Evolutionary conservation across 2,888 invertebrate species (phyloP).

Genomic region (Hypsopygia costalis): DNA sequence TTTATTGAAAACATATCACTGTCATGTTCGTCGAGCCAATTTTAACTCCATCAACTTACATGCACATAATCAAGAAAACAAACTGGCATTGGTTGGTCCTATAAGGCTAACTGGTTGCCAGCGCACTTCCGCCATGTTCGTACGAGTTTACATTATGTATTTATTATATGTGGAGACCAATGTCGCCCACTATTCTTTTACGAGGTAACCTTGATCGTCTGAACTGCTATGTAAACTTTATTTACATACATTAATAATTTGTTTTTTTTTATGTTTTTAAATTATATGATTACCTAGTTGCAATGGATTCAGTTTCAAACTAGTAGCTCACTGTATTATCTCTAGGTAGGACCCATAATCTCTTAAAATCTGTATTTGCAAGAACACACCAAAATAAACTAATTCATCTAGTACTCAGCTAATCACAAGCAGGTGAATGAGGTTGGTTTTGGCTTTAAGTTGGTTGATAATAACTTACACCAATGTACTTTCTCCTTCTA

Average conservation of each 20-base stretch:
- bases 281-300: no score
- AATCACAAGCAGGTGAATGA: no score
- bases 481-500: no score
- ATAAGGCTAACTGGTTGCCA: slow-evolving; percentile 61
- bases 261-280: slow-evolving; percentile 1
- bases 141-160: slow-evolving; percentile 50
- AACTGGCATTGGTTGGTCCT: slow-evolving; percentile 37
- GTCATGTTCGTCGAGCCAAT: background rate
- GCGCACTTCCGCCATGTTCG: slow-evolving; percentile 59
- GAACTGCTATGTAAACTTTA: slow-evolving; percentile 24
- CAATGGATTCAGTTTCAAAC: no score
- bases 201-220: slow-evolving; percentile 50
- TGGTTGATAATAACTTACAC: no score
- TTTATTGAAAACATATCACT: no score
- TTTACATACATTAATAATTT: background rate
- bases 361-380: no score
- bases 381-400: no score
- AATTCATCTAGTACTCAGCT: no score
- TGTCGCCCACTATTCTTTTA: slow-evolving; percentile 67
- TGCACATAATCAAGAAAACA: slow-evolving; percentile 26
- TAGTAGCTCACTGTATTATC: no score
- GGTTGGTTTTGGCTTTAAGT: no score
- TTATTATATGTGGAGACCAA: slow-evolving; percentile 39
- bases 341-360: no score
- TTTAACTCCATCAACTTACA: slow-evolving; percentile 11